A percentile compares a stretch with the other conserved stretches of the same genome.
Conservation (phyloP, 2,113 vertebrate species). For the Arothron firmamentum region DNA sequence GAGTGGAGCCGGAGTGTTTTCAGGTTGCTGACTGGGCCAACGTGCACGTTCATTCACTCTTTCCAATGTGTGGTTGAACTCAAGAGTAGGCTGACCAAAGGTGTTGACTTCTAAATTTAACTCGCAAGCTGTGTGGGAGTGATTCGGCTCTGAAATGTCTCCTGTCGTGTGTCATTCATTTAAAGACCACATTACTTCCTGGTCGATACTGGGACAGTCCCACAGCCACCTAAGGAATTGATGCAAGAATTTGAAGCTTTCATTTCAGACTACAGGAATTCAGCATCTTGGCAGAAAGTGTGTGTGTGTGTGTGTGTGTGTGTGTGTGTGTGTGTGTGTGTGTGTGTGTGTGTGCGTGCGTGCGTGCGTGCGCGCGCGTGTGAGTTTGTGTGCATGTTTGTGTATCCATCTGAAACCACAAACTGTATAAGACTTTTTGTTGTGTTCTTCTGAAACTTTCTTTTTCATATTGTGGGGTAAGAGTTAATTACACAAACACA, state of each 20-base stretch:
- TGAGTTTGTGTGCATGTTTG: neutral
- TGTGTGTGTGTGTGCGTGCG: too few relatives aligned
- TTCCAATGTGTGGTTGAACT: slow-evolving; percentile 56
- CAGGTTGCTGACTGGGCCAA: slow-evolving; percentile 32
- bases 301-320: too few relatives aligned
- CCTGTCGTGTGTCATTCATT: slow-evolving; percentile 46
- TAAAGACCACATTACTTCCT: slow-evolving; percentile 38
- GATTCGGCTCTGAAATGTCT: slow-evolving; percentile 13
- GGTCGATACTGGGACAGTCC: slow-evolving; percentile 56
- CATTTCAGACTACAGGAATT: neutral
- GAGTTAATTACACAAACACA: slow-evolving; percentile 14
- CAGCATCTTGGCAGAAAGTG: too few relatives aligned
- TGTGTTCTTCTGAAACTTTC: slow-evolving; percentile 47
- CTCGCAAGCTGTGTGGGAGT: slow-evolving; percentile 54
- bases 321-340: too few relatives aligned
- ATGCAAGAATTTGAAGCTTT: neutral
- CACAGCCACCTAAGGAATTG: slow-evolving; percentile 21
- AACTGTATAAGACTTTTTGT: slow-evolving; percentile 40
- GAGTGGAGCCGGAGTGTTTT: slow-evolving; percentile 30
- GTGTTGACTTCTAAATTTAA: slow-evolving; percentile 63
- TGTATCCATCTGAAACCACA: slow-evolving; percentile 45
- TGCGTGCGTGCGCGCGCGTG: neutral
- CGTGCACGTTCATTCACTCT: slow-evolving; percentile 53
- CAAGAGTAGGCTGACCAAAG: slow-evolving; percentile 42
- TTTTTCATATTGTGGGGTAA: neutral